Evolutionary conservation across 2,888 invertebrate genomes (phyloP), one percentile per base, ranked within the genome.

Genomic region (Drosophila peninsularis): DNA sequence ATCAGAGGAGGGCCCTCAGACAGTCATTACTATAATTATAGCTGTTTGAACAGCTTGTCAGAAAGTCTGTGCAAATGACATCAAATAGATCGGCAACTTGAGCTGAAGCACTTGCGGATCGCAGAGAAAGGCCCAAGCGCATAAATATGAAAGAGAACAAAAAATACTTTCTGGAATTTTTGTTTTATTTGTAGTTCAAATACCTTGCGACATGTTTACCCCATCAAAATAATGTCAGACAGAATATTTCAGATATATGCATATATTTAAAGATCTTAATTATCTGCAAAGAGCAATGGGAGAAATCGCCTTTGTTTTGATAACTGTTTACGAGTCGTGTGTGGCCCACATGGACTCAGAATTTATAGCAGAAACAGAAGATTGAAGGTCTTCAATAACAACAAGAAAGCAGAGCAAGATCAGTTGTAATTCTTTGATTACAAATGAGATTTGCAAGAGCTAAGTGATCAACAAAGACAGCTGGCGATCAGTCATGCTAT

Each of bases 21-120:
- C 17, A 47, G 49, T 0, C 19, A 5, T 7, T 34, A 21, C 14
- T 19, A 50, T 21, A 36, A 36, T n/a, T 50, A 17, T 27, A 17
- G 39, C 32, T 76, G 62, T 76, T 75, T 76, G 24, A 10, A 72
- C 77, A 75, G 73, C 77, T 76, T 75, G 50, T 10, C 63, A 53
- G 56, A 54, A 60, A 13, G 54, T 71, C 65, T 65, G 58, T 47
- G 44, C 30, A 55, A 61, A 75, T 58, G 62, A 7, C 44, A 7
- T n/a, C 32, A n/a, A 10, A 56, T 13, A 45, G 11, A 41, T 56
- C 24, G 13, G 13, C 13, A 24, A 9, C 21, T n/a, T 7, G 19
- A 32, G 37, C 36, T 32, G 58, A 6, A 11, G 13, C 10, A 5
- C 19, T 39, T 37, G 53, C n/a, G 57, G 37, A 53, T n/a, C 60